These are phyloP conservation scores for Aphodius granarius DNA, from an alignment of 2,888 invertebrate species.

Conservation along the genomic window DNA sequence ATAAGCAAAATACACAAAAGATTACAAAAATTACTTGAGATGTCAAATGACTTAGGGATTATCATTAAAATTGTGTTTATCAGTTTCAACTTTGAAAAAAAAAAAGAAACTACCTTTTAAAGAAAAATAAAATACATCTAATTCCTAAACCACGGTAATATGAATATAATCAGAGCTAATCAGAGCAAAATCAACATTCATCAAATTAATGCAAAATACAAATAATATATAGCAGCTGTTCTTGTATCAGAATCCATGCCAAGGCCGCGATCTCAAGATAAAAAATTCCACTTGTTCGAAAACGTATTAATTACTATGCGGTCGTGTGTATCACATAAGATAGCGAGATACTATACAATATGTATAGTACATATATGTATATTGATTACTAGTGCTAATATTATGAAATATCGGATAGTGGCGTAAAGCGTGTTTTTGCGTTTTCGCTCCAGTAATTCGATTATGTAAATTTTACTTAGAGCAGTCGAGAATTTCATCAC, in stretches of 20 bases:
- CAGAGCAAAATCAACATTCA: neutral
- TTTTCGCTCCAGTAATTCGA: neutral
- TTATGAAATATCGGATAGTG: neutral
- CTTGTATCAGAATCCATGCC: neutral
- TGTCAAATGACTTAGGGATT: too few relatives aligned
- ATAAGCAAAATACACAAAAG: too few relatives aligned
- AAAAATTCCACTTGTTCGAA: neutral
- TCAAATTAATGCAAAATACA: neutral
- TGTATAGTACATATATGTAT: neutral
- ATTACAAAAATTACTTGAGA: too few relatives aligned
- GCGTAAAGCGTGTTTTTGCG: neutral
- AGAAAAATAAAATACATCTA: too few relatives aligned
- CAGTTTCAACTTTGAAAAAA: too few relatives aligned
- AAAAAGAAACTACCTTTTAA: too few relatives aligned
- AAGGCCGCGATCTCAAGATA: neutral
- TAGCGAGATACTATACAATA: neutral
- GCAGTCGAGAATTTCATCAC: neutral
- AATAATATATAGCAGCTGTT: neutral
- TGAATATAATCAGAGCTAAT: too few relatives aligned
- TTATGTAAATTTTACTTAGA: neutral
- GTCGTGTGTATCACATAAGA: neutral
- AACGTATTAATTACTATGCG: neutral
- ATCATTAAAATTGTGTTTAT: too few relatives aligned
- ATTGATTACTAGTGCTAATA: neutral
- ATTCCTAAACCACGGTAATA: too few relatives aligned